Conservation (phyloP, 2,888 invertebrate genomes). For the Gymnocheta viridis region DNA sequence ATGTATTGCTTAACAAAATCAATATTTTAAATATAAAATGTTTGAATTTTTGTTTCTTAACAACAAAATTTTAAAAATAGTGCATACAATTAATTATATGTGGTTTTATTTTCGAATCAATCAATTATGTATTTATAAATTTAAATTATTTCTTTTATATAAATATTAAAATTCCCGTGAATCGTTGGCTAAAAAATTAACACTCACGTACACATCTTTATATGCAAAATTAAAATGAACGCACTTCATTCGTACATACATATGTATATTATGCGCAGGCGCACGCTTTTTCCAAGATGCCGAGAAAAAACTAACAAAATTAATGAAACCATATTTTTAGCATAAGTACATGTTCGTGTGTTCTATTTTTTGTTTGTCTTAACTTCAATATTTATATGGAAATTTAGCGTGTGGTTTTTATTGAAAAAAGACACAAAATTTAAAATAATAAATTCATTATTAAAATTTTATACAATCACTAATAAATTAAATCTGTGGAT, state of each 20-base stretch:
- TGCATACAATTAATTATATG: too few species aligned
- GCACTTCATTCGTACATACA: conserved; percentile 8
- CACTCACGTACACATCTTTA: not conserved
- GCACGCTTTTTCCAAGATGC: conserved; percentile 22
- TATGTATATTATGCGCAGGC: conserved; percentile 49
- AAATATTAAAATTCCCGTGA: not conserved
- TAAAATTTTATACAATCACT: conserved; percentile 36
- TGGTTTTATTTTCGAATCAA: too few species aligned
- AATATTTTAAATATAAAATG: too few species aligned
- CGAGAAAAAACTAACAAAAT: conserved; percentile 35
- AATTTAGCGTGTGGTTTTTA: conserved; percentile 42
- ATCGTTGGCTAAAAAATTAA: not conserved
- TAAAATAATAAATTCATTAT: conserved; percentile 59
- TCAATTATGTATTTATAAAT: too few species aligned
- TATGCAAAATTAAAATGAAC: conserved; percentile 23
- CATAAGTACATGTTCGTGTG: conserved; percentile 39
- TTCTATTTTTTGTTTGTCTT: conserved; percentile 46
- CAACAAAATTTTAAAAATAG: too few species aligned
- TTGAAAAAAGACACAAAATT: not conserved
- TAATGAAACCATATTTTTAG: conserved; percentile 44
- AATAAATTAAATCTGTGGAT: conserved; percentile 57
- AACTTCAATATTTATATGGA: conserved; percentile 30
- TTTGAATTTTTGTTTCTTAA: too few species aligned
- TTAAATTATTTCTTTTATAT: too few species aligned
- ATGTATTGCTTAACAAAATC: too few species aligned